Percentiles rank a stretch among this genome's conserved stretches.
These are phyloP conservation scores for Triplophysa dalaica DNA, from an alignment of 2,113 vertebrate species.

Conservation along the genomic window DNA sequence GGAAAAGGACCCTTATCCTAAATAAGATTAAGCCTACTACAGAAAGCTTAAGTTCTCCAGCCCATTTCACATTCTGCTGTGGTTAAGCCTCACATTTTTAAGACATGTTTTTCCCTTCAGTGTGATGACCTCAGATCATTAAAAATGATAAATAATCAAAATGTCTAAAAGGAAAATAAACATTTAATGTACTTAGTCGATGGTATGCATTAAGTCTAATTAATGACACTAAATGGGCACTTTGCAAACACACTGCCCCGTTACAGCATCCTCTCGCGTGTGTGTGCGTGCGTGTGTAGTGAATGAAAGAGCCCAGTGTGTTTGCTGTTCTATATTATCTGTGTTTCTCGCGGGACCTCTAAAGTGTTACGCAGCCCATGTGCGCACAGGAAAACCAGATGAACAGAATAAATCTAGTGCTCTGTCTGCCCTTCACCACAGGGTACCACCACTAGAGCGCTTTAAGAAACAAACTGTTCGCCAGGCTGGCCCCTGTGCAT, in stretches of 20 bases:
- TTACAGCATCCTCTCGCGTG: neutral
- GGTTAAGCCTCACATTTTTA: neutral
- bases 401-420: slow-evolving; percentile 70
- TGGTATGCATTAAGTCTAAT: neutral
- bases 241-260: neutral
- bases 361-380: slow-evolving; percentile 64
- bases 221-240: slow-evolving; percentile 1
- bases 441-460: slow-evolving; percentile 65
- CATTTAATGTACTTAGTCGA: neutral
- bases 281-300: slow-evolving; percentile 34
- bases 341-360: slow-evolving; percentile 61
- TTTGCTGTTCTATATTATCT: slow-evolving; percentile 63
- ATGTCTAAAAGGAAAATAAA: neutral
- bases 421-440: slow-evolving; percentile 55
- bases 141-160: neutral
- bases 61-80: neutral
- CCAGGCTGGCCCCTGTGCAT: slow-evolving; percentile 21
- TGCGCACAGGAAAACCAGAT: slow-evolving; percentile 67
- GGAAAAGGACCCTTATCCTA: neutral
- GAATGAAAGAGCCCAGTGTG: slow-evolving; percentile 60
- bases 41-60: neutral
- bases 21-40: neutral
- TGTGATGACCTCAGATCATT: too few species aligned
- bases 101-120: too few species aligned
- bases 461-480: slow-evolving; percentile 34